phyloP scores from a whole-genome alignment of 2,113 vertebrate genomes.

The Haplotaxodon microlepis region DNA sequence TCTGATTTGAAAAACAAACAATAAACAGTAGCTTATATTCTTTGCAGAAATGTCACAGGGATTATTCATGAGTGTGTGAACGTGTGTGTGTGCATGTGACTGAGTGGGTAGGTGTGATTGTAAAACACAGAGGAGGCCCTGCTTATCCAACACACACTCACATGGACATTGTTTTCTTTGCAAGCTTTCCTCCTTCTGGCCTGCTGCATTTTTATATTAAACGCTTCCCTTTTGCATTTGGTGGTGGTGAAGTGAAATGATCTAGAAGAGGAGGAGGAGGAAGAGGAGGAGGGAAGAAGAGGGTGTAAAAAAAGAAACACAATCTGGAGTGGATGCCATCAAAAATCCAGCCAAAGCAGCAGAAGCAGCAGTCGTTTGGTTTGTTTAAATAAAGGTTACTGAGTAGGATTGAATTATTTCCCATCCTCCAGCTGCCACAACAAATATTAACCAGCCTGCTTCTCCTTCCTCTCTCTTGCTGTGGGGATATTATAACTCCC shows the following conservation, averaged over 20 bases:
- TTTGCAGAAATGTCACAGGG: neutral
- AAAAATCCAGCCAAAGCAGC: neutral
- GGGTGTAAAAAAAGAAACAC: neutral
- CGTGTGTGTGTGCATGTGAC: constrained; percentile 25
- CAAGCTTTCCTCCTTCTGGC: neutral
- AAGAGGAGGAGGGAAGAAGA: neutral
- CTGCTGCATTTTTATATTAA: neutral
- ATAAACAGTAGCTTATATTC: neutral
- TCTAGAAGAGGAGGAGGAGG: neutral
- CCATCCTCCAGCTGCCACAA: constrained; percentile 41
- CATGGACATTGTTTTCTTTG: neutral
- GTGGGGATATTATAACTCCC: constrained; percentile 6
- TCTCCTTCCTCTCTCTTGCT: neutral
- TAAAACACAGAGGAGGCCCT: constrained; percentile 21
- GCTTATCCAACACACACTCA: constrained; percentile 28
- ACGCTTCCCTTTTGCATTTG: constrained; percentile 9
- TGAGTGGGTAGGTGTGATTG: constrained; percentile 55
- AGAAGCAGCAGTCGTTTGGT: neutral
- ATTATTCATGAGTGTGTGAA: constrained; percentile 16
- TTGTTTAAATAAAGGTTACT: constrained; percentile 29
- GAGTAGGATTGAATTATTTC: constrained; percentile 32
- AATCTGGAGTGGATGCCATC: neutral
- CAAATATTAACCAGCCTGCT: constrained; percentile 49
- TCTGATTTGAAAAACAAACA: neutral
- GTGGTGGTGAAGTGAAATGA: constrained; percentile 5